These are phyloP conservation scores for Phaetusa simplex DNA, from an alignment of 2,113 vertebrate genomes.

Conservation along the genomic window DNA sequence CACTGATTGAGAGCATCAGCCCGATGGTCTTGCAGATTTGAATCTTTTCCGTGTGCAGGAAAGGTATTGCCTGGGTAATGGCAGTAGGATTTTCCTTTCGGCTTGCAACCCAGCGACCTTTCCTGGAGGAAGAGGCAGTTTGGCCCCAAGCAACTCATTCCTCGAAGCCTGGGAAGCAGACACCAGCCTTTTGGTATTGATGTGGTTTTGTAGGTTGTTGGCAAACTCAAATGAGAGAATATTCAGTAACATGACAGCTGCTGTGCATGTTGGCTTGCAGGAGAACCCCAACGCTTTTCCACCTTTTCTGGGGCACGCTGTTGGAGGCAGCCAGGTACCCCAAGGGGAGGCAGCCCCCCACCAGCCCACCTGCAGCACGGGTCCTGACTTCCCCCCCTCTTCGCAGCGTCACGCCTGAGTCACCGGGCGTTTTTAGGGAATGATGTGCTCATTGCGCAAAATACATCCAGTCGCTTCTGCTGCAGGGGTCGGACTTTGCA, in stretches of 20 bases:
- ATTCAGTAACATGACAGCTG: background rate
- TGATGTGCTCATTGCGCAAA: background rate
- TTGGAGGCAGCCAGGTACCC: background rate
- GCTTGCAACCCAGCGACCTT: background rate
- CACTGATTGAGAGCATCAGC: background rate
- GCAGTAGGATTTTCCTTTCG: background rate
- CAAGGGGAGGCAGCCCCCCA: background rate
- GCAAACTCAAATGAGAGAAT: background rate
- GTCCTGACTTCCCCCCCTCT: background rate
- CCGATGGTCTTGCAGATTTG: background rate
- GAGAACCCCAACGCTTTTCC: accelerated
- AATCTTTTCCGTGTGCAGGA: background rate
- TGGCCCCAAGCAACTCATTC: background rate
- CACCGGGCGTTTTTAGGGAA: background rate
- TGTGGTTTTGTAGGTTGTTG: background rate
- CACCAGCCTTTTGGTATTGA: background rate
- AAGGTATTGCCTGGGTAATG: background rate
- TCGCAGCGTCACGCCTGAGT: background rate
- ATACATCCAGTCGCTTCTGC: background rate
- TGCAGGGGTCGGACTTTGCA: background rate
- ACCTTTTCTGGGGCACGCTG: background rate
- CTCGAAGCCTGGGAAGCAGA: background rate
- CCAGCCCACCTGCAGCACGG: background rate
- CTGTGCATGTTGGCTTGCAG: background rate
- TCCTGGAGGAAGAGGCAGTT: background rate